Conservation (phyloP, 2,797 vertebrate species). For the Peromyscus attwateri region DNA sequence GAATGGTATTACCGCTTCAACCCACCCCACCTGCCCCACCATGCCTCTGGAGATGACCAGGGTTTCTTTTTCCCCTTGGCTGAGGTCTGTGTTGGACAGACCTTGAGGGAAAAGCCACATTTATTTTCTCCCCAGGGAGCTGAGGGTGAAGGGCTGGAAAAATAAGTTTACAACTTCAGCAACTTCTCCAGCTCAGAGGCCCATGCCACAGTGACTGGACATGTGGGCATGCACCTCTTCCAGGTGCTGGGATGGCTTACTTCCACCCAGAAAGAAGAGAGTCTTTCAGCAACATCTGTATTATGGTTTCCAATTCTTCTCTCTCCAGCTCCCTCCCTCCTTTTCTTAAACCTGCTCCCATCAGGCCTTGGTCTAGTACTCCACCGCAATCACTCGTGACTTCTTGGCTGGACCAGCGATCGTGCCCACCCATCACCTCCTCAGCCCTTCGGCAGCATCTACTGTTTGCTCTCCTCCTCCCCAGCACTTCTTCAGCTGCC, state of each 20-base stretch:
- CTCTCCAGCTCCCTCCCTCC: fast-evolving
- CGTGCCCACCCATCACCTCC: not conserved
- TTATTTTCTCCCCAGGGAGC: not conserved
- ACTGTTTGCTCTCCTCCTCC: not conserved
- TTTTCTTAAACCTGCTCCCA: not conserved
- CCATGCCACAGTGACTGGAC: fast-evolving
- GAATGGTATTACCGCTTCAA: not conserved
- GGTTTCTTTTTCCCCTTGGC: not conserved
- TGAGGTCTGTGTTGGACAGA: not conserved
- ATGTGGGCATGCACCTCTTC: too few species aligned
- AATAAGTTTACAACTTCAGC: not conserved
- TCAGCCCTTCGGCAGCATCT: too few species aligned
- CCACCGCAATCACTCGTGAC: too few species aligned
- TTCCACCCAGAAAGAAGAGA: not conserved
- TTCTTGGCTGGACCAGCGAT: not conserved
- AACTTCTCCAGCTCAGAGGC: not conserved
- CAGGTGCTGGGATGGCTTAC: not conserved
- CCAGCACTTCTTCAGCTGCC: not conserved
- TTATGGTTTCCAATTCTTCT: fast-evolving
- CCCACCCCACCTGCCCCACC: not conserved
- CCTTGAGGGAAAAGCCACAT: not conserved
- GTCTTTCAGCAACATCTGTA: not conserved
- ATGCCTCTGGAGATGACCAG: not conserved
- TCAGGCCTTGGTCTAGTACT: fast-evolving
- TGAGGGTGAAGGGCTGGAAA: not conserved